phyloP scores from a whole-genome alignment of 2,797 vertebrate genomes.

The Pseudochirops cupreus region DNA sequence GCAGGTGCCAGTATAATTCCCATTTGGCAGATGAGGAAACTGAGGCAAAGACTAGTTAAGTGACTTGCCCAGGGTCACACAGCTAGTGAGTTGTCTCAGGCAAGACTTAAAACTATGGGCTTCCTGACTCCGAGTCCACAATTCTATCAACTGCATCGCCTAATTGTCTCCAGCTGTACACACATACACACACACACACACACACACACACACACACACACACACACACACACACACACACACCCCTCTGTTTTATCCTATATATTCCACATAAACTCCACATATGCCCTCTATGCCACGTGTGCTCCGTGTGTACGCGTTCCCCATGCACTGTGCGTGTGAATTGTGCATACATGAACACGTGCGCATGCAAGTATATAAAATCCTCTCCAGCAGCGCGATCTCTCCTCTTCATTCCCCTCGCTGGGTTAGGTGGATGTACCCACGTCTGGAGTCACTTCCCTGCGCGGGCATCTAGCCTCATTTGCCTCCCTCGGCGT shows the following conservation, averaged over 20 bases:
- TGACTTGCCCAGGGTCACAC: background rate
- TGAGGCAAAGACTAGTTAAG: background rate
- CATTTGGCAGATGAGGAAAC: background rate
- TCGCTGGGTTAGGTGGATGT: background rate
- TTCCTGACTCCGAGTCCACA: background rate
- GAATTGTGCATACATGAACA: background rate
- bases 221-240: no score
- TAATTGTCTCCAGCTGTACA: background rate
- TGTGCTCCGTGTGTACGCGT: no score
- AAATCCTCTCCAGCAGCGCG: background rate
- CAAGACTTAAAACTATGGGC: background rate
- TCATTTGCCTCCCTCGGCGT: background rate
- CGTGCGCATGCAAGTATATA: no score
- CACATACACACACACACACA: background rate
- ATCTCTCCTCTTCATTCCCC: accelerated
- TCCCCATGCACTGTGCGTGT: no score
- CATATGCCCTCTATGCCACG: no score
- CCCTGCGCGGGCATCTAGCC: background rate
- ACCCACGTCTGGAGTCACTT: background rate
- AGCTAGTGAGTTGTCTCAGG: background rate
- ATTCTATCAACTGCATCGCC: background rate
- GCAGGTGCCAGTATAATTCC: background rate
- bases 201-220: no score
- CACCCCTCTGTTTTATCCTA: no score
- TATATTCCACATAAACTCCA: background rate